phyloP scores from a whole-genome alignment of 1,140 invertebrate genomes.

The Meloidogyne floridensis region DNA sequence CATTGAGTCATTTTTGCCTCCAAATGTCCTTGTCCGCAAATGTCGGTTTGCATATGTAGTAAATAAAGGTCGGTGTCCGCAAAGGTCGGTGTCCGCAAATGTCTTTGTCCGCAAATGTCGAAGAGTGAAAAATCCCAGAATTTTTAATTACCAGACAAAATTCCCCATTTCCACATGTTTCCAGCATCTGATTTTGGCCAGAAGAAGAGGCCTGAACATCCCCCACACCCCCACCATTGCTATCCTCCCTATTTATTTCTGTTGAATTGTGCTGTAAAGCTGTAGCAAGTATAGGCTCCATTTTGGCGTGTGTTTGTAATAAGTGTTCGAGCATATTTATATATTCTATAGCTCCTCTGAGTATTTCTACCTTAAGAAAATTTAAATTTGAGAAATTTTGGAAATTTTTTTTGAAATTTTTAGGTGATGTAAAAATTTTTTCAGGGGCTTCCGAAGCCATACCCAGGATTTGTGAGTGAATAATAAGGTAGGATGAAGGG shows the following conservation, averaged over 20 bases:
- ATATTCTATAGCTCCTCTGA: constrained; percentile 94
- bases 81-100: too few species aligned
- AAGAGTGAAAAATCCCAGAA: too few species aligned
- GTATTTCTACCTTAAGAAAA: constrained; percentile 77
- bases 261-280: constrained; percentile 36
- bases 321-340: constrained; percentile 85
- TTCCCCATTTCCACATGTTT: constrained; percentile 1
- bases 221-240: neutral
- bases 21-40: too few species aligned
- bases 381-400: neutral
- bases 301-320: constrained; percentile 61
- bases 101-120: too few species aligned
- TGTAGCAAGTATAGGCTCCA: constrained; percentile 59
- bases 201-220: constrained; percentile 21
- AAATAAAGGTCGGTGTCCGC: too few species aligned
- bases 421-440: too few species aligned
- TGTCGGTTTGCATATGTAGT: too few species aligned
- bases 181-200: neutral
- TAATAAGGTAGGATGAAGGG: too few species aligned
- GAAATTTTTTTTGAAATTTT: too few species aligned
- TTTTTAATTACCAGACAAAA: constrained; percentile 9
- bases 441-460: too few species aligned
- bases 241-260: constrained; percentile 42
- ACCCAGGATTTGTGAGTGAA: too few species aligned
- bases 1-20: too few species aligned